These are phyloP conservation scores for Chamaea fasciata DNA, from an alignment of 2,113 vertebrate genomes.

Conservation along the genomic window DNA sequence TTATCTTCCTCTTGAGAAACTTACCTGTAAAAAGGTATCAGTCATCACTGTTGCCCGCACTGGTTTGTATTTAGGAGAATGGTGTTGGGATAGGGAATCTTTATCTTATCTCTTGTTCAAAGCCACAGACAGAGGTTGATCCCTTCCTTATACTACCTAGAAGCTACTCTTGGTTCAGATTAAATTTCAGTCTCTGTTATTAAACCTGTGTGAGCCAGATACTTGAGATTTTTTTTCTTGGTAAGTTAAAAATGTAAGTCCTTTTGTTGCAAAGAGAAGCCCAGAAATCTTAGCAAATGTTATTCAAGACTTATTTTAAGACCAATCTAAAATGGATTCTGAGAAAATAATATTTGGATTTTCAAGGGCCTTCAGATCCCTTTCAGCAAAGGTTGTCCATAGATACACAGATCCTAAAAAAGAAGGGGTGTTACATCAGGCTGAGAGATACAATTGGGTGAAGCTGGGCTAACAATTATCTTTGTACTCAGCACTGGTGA, in stretches of 20 bases:
- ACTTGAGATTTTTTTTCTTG: not conserved
- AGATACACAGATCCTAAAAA: not conserved
- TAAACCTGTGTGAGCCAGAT: not conserved
- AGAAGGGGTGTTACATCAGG: not conserved
- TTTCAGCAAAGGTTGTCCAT: rapidly evolving
- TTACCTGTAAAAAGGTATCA: rapidly evolving
- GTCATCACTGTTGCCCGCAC: not conserved
- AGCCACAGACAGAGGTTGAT: not conserved
- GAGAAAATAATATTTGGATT: not conserved
- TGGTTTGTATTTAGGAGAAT: not conserved
- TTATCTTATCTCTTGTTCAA: not conserved
- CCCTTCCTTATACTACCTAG: not conserved
- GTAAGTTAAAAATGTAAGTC: not conserved
- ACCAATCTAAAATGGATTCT: not conserved
- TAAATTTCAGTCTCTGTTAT: not conserved
- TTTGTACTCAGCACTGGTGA: not conserved
- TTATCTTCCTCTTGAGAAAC: not conserved
- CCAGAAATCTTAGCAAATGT: not conserved
- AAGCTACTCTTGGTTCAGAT: not conserved
- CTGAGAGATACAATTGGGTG: not conserved
- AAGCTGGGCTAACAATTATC: not conserved
- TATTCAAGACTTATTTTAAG: not conserved
- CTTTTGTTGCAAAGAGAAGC: not conserved
- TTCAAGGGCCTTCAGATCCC: not conserved
- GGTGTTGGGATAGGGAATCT: not conserved